Evolutionary conservation across 2,113 vertebrate genomes (phyloP), one percentile per base, ranked within the genome.

Genomic region (Puntigrus tetrazona): DNA sequence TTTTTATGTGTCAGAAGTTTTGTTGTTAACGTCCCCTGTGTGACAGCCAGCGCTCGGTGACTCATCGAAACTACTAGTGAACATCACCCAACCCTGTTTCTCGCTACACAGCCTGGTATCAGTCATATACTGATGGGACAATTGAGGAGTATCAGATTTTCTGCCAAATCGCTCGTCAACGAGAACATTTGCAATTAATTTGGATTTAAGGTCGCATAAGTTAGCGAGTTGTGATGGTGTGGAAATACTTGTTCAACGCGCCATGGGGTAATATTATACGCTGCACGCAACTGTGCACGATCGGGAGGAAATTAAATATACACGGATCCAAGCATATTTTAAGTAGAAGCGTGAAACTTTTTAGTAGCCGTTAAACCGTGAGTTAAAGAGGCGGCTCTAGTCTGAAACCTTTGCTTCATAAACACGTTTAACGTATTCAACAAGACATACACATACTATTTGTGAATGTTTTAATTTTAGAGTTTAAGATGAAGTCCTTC

Each of bases 1-100:
- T 10, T 13, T 41, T 41, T 72, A 27, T 25, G 1, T 25, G n/a
- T 11, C 20, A 11, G 11, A n/a, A 38, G 11, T 59, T 63, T 79
- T 79, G 10, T 1, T 18, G 18, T 47, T 7, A 75, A 18, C 14
- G 1, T 47, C 59, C 16, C 8, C 34, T 31, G 59, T 65, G 2
- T 80, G 78, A 67, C 38, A 63, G 59, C 16, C 20, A 47, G 41
- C 7, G 4, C 1, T 61, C 3, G 9, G 76, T 78, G 52, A 78
- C 34, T 61, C 34, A 79, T 43, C 41, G 78, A 80, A 80, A 80
- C 78, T 61, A n/a, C 3, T 4, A 36, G 25, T 61, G 59, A 16
- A 47, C 47, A 67, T 5, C 59, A 47, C 59, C 78, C 59, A 34
- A 31, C 9, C 36, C 27, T 29, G 59, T 34, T 67, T 16, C 38